Evolutionary conservation across 2,888 invertebrate genomes (phyloP), one percentile per base, ranked within the genome.

Genomic region (Agonum fuliginosum): DNA sequence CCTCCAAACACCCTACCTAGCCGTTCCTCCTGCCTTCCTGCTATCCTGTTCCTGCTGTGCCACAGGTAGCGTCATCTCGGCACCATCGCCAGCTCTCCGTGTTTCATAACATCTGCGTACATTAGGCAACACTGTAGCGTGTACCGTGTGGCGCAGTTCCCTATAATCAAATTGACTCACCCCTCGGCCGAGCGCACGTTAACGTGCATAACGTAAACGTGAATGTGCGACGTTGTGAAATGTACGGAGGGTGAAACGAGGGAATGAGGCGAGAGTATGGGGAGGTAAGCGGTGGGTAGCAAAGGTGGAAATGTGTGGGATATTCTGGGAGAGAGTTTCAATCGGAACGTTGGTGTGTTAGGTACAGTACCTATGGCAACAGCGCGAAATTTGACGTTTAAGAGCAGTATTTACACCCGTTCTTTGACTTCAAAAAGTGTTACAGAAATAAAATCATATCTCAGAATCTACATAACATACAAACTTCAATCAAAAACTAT

Each of bases 141-240:
- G 30, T 30, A 27, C 30, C 17, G 58, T 30, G 17, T 12, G 17
- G 30, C 54, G 27, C 24, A 54, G 22, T 54, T 54, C 27, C 54
- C 22, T 54, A 54, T 62, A 62, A 62, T 62, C 27, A 62, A 54
- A 30, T 62, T 27, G 27, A 30, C 14, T 14, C 58, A 17, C 58
- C 58, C 58, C 58, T 62, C 17, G 6, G 27, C 27, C 22, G 20
- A 8, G 22, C n/a, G n/a, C n/a, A 51, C 22, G 10, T 10, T 4
- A 12, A 14, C 27, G 48, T 20, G 19, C 3, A 20, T 54, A 62
- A 30, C 30, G 30, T n/a, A n/a, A n/a, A n/a, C n/a, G n/a, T n/a
- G n/a, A n/a, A n/a, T n/a, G n/a, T 30, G 30, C 58, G 14, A 62
- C 58, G 27, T 27, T 62, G 30, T 30, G 1, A 46, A 17, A 6